These are phyloP conservation scores for Dione juno DNA, from an alignment of 2,888 invertebrate species.

Conservation along the genomic window DNA sequence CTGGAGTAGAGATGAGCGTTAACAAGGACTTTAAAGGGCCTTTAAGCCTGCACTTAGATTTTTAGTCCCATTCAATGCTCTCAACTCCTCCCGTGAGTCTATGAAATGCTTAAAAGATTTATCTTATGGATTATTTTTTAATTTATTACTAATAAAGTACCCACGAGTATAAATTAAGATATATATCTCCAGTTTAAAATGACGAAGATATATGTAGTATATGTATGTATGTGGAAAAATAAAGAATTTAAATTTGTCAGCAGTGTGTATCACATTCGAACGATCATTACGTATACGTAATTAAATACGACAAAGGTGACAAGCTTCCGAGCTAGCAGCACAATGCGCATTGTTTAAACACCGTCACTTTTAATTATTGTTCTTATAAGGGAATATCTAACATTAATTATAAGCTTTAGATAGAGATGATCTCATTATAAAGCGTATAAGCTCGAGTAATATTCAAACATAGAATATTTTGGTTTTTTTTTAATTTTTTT, in stretches of 20 bases:
- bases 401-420: slow-evolving; percentile 3
- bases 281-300: slow-evolving; percentile 16
- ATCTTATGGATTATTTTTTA: too few relatives aligned
- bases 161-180: too few relatives aligned
- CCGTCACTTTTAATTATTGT: slow-evolving; percentile 22
- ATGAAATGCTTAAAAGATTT: too few relatives aligned
- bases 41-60: too few relatives aligned
- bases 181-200: too few relatives aligned
- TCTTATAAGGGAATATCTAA: slow-evolving; percentile 10
- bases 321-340: slow-evolving; percentile 23
- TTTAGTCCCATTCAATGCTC: too few relatives aligned
- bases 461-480: background rate
- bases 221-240: too few relatives aligned
- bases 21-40: too few relatives aligned
- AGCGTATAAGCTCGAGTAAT: background rate
- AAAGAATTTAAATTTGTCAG: background rate
- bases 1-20: too few relatives aligned
- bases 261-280: slow-evolving; percentile 28
- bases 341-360: slow-evolving; percentile 26
- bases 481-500: background rate
- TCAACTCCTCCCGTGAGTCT: too few relatives aligned
- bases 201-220: too few relatives aligned
- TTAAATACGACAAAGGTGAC: slow-evolving; percentile 31
- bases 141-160: too few relatives aligned
- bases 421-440: slow-evolving; percentile 6